These are phyloP conservation scores for Tinea trinotella DNA, from an alignment of 2,888 invertebrate genomes.

Conservation along the genomic window DNA sequence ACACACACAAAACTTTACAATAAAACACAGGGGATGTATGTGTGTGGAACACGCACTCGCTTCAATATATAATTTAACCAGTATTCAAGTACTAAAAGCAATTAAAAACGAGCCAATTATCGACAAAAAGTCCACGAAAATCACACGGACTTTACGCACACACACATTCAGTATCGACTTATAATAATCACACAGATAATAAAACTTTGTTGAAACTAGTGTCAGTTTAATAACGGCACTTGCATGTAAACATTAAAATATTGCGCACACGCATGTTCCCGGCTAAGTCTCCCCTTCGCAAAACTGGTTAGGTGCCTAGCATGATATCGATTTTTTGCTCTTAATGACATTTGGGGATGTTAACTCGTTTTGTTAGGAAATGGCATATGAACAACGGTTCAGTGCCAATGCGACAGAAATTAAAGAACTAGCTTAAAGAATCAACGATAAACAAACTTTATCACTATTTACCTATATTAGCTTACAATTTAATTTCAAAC, in stretches of 20 bases:
- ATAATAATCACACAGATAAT: neutral
- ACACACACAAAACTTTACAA: conserved; percentile 38
- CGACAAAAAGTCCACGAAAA: conserved; percentile 48
- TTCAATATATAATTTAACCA: conserved; percentile 37
- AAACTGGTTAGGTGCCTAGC: conserved; percentile 32
- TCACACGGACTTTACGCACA: conserved; percentile 36
- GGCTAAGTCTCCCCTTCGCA: conserved; percentile 42
- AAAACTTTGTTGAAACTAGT: conserved; percentile 2
- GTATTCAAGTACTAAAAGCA: conserved; percentile 25
- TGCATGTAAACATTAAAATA: conserved; percentile 32
- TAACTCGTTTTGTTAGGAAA: no score
- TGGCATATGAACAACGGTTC: no score
- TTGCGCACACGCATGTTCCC: conserved; percentile 48
- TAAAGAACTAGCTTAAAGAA: no score
- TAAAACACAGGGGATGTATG: conserved; percentile 29
- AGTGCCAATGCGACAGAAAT: no score
- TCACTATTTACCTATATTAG: no score
- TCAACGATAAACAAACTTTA: no score
- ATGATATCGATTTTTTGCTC: conserved; percentile 44
- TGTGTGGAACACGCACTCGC: conserved; percentile 13
- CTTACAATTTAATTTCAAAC: no score
- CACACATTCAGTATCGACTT: neutral
- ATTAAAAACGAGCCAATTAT: conserved; percentile 23
- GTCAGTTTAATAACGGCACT: conserved; percentile 48
- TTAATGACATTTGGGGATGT: conserved; percentile 40